A percentile compares a stretch with the other conserved stretches of the same genome.
These are phyloP conservation scores for Enteromius anoplus DNA, from an alignment of 2,797 vertebrate genomes.

Conservation along the genomic window DNA sequence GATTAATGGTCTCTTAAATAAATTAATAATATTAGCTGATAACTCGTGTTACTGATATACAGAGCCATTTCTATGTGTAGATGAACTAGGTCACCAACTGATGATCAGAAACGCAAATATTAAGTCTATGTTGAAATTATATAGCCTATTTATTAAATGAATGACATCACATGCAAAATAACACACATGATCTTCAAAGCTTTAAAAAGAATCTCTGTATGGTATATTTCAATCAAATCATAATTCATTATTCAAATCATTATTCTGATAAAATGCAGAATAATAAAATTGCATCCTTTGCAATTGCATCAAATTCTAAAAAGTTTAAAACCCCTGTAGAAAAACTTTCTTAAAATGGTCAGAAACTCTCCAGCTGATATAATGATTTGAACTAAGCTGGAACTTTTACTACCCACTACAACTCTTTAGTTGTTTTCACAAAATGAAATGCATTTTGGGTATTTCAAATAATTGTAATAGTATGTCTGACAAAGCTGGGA, in stretches of 20 bases:
- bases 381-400: neutral
- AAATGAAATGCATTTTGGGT: neutral
- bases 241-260: neutral
- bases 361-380: neutral
- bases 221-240: neutral
- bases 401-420: neutral
- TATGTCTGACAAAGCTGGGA: neutral
- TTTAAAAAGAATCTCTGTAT: neutral
- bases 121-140: neutral
- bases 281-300: too few relatives aligned
- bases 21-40: neutral
- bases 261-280: neutral
- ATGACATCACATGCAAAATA: neutral
- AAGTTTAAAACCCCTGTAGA: neutral
- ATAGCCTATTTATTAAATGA: neutral
- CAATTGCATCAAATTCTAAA: neutral
- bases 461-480: neutral
- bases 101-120: neutral
- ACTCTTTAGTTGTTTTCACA: neutral
- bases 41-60: neutral
- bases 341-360: neutral
- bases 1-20: neutral
- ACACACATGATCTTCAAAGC: neutral
- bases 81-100: neutral
- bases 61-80: neutral